These are phyloP conservation scores for Neoscelio sp. DNA, from an alignment of 2,888 invertebrate genomes.

Conservation along the genomic window DNA sequence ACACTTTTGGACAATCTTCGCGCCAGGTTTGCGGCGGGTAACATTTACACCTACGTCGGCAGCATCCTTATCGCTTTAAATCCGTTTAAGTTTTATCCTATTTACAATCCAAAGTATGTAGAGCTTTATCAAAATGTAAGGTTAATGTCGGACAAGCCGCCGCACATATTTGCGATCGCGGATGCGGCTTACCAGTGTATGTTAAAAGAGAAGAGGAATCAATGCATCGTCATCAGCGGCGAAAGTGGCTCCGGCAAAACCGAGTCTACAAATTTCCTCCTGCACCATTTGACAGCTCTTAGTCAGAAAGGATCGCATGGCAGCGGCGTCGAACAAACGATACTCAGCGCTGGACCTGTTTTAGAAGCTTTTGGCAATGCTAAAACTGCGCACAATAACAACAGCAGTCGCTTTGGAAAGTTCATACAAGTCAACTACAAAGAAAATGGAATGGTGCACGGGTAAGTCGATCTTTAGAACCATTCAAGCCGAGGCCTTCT, in stretches of 20 bases:
- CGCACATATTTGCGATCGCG: conserved; percentile 98
- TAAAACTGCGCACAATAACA: conserved; percentile 98
- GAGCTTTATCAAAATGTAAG: conserved; percentile 97
- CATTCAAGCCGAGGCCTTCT: background rate
- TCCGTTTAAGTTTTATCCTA: conserved; percentile 97
- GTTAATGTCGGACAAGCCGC: conserved; percentile 95
- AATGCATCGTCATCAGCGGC: conserved; percentile 97
- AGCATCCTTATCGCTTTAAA: conserved; percentile 98
- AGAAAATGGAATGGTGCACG: conserved; percentile 99
- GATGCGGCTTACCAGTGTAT: conserved; percentile 97
- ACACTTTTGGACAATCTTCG: conserved; percentile 95
- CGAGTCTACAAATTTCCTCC: conserved; percentile 96
- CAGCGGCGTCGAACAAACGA: conserved; percentile 98
- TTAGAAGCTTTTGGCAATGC: conserved; percentile 99
- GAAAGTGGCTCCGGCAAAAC: conserved; percentile 99
- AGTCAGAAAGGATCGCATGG: conserved; percentile 97
- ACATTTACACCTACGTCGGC: conserved; percentile 98
- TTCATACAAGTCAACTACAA: conserved; percentile 99
- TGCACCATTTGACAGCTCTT: conserved; percentile 97
- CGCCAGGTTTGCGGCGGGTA: conserved; percentile 94
- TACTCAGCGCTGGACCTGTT: conserved; percentile 97
- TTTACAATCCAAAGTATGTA: conserved; percentile 99
- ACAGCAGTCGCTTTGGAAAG: conserved; percentile 98
- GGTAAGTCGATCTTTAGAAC: conserved; percentile 85
- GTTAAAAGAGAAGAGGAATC: conserved; percentile 95